These are phyloP conservation scores for Bergia puertoricense DNA, from an alignment of 92 coral and sea anemone genomes.

Conservation along the genomic window DNA sequence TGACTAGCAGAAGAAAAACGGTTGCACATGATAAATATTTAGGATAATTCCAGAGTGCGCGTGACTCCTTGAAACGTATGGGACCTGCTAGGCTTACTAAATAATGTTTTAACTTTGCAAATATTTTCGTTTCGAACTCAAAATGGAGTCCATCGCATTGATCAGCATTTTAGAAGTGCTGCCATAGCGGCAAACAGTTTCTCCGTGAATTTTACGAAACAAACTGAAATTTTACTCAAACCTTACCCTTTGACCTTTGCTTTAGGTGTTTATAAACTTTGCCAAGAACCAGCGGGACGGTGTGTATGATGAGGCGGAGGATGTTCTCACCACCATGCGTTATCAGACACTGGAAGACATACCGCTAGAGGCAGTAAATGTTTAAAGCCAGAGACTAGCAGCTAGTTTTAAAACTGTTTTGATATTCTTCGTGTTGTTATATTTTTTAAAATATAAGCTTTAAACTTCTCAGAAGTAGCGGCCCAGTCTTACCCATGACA, in stretches of 20 bases:
- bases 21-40: too few relatives aligned
- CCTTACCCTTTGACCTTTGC: background rate
- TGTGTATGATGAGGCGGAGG: constrained; percentile 26
- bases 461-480: background rate
- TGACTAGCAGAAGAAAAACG: too few relatives aligned
- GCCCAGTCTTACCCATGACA: background rate
- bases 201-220: too few relatives aligned
- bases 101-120: too few relatives aligned
- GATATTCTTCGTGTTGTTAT: background rate
- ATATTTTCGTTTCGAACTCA: too few relatives aligned
- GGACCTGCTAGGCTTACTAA: too few relatives aligned
- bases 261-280: constrained; percentile 38
- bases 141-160: too few relatives aligned
- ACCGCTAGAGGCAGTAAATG: constrained; percentile 22
- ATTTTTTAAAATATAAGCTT: background rate
- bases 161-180: too few relatives aligned
- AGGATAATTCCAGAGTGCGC: too few relatives aligned
- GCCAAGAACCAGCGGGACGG: constrained; percentile 46
- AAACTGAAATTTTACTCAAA: too few relatives aligned
- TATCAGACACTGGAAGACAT: constrained; percentile 30
- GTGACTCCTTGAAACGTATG: too few relatives aligned
- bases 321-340: constrained; percentile 4
- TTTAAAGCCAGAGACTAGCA: background rate
- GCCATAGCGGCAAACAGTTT: too few relatives aligned
- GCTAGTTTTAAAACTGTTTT: background rate